phyloP scores from a whole-genome alignment of 2,113 vertebrate genomes.

The Channa argus region DNA sequence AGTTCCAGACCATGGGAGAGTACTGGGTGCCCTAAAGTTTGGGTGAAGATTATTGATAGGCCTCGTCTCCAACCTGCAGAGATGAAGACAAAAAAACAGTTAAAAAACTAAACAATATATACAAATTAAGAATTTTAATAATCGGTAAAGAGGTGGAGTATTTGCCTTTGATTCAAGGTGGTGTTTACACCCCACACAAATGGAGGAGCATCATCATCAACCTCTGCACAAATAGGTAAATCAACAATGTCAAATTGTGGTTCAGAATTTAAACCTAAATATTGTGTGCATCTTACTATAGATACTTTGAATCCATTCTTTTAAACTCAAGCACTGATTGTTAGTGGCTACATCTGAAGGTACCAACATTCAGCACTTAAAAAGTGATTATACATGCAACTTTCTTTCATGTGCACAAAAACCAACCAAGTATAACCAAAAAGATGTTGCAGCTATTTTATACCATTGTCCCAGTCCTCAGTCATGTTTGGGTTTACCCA shows the following conservation, averaged over 20 bases:
- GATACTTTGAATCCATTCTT: neutral
- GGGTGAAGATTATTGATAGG: conserved; percentile 36
- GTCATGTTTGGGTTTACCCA: conserved; percentile 61
- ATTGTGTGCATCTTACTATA: neutral
- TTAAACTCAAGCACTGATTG: too few species aligned
- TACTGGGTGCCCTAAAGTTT: conserved; percentile 48
- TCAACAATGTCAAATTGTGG: too few species aligned
- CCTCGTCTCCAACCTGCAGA: conserved; percentile 23
- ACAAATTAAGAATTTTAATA: neutral
- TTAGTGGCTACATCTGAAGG: neutral
- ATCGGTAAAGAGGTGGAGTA: neutral
- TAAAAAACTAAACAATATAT: neutral
- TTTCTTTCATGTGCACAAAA: too few species aligned
- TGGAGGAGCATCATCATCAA: conserved; percentile 24
- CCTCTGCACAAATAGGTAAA: conserved; percentile 63
- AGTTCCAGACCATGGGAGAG: conserved; percentile 64
- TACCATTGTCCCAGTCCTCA: conserved; percentile 82
- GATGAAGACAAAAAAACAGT: neutral
- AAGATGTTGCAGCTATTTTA: too few species aligned
- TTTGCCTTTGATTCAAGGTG: conserved; percentile 1
- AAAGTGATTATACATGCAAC: neutral
- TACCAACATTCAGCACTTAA: neutral
- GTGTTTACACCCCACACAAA: conserved; percentile 72
- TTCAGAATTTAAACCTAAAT: neutral
- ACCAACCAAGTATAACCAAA: too few species aligned